A percentile compares a stretch with the other conserved stretches of the same genome.
Conservation (phyloP, 2,113 vertebrate species). For the Platycercus adscitus region DNA sequence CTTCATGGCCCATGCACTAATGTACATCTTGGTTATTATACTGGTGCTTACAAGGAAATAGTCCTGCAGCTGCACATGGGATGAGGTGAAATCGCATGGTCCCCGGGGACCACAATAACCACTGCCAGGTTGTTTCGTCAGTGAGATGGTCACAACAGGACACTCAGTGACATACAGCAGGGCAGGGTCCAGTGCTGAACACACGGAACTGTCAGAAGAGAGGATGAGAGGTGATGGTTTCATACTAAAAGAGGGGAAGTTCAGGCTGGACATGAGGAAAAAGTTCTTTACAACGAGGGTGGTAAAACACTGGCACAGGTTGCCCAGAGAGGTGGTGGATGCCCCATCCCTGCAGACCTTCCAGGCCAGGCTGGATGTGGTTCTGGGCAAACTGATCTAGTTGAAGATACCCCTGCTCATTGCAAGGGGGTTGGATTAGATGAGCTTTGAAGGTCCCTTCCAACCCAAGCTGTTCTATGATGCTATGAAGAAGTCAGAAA, state of each 20-base stretch:
- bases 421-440: not conserved
- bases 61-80: not conserved
- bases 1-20: not conserved
- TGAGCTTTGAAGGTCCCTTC: not conserved
- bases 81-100: not conserved
- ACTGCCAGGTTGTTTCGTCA: not conserved
- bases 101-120: not conserved
- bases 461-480: not conserved
- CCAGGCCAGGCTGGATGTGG: not conserved
- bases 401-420: not conserved
- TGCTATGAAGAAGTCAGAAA: not conserved
- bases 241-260: no score
- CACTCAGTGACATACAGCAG: not conserved
- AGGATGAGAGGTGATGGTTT: no score
- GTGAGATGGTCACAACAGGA: not conserved
- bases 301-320: not conserved
- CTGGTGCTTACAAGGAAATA: not conserved
- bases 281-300: not conserved
- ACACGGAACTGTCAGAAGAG: not conserved
- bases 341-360: not conserved
- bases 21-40: not conserved
- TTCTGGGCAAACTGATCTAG: not conserved
- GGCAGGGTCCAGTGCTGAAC: not conserved
- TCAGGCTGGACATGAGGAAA: not conserved
- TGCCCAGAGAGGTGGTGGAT: not conserved